Evolutionary conservation across 2,113 vertebrate genomes (phyloP).

Genomic region (Oreochromis tanganicae): DNA sequence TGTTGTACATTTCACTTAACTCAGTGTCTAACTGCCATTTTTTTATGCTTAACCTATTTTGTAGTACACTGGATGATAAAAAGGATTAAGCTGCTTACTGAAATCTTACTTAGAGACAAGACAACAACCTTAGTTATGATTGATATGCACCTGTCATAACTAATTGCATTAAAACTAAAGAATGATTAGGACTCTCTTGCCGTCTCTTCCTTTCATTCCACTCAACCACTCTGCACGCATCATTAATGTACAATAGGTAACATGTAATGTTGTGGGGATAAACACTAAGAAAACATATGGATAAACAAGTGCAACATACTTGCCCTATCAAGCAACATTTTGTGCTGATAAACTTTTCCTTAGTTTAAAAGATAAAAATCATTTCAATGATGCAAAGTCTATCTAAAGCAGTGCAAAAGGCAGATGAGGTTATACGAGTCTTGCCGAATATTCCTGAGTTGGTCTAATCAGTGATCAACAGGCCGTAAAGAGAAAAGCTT

Average conservation of each 20-base stretch:
- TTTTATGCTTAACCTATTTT: not conserved
- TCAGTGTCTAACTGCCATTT: not conserved
- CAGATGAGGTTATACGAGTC: not conserved
- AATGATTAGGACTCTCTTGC: conserved; percentile 50
- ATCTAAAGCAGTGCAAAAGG: not conserved
- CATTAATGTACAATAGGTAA: conserved; percentile 11
- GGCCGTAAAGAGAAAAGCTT: not conserved
- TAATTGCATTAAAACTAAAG: conserved; percentile 53
- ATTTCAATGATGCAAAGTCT: not conserved
- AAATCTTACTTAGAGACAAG: conserved; percentile 31
- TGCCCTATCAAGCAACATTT: not conserved
- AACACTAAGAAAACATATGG: not conserved
- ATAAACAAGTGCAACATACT: not conserved
- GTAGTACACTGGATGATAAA: not conserved
- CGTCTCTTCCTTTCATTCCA: conserved; percentile 24
- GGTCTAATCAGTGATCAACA: not conserved
- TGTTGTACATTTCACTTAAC: not conserved
- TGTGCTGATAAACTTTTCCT: not conserved
- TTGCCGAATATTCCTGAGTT: not conserved
- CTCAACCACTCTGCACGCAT: conserved; percentile 19
- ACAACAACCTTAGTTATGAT: conserved; percentile 36
- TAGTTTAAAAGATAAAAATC: not conserved
- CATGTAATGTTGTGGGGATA: not conserved
- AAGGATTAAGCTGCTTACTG: conserved; percentile 30
- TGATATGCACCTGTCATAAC: conserved; percentile 64